Evolutionary conservation across 1,140 invertebrate species (phyloP), one percentile per base, ranked within the genome.

Genomic region (Drosophila persimilis): DNA sequence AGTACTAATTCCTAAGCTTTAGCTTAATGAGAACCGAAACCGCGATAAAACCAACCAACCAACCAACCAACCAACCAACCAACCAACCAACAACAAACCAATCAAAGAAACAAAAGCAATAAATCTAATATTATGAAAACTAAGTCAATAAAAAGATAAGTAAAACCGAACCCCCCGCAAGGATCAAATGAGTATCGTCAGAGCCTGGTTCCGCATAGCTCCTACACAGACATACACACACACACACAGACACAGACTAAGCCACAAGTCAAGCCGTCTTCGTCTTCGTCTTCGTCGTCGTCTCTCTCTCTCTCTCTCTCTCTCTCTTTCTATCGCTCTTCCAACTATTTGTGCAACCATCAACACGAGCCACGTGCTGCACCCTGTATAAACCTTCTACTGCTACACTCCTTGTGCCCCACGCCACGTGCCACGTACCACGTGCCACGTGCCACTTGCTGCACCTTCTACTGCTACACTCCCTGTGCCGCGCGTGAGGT

Each of bases 1-100:
- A 89, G 86, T 89, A 77, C 75, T 81, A 89, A 89, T 66, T 85
- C 80, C 62, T 89, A 89, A 78, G 63, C 69, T 67, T 66, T 80
- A 61, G 57, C 61, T 66, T 47, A 50, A 41, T 11, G 39, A 45
- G 54, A 63, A 54, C 50, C n/a, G 55, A 55, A 48, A 41, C 24
- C 46, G 41, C 35, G 35, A 53, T 7, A 35, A 67, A 65, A 65
- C 50, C 26, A 66, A 53, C 55, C 4, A 26, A 26, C 0, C 15
- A 15, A 15, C 15, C 15, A 15, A 15, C 15, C 51, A 35, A 55
- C 48, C 15, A 20, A 48, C 45, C 60, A 52, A 51, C 9, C 9
- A 46, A 59, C 9, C 17, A 50, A 60, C 47, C 39, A 48, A 64
- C 31, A 62, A 41, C 43, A 29, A 65, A 58, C 22, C 35, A 71